These are phyloP conservation scores for Rhynchomys soricoides DNA, from an alignment of 2,113 vertebrate genomes.

Conservation along the genomic window DNA sequence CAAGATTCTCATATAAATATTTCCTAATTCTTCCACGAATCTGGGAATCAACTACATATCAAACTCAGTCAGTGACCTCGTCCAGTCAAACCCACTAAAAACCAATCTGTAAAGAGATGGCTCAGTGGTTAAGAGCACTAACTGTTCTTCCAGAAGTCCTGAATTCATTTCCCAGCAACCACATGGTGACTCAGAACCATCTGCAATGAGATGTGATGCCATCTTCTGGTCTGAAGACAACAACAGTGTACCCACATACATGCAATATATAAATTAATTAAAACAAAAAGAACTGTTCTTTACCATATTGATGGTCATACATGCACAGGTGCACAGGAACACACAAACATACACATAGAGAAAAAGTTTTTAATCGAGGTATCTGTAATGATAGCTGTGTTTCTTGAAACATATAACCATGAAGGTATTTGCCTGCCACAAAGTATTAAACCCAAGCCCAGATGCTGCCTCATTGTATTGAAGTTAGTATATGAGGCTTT, in stretches of 20 bases:
- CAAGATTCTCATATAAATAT: not conserved
- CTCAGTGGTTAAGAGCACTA: too few species aligned
- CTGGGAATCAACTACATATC: fast-evolving
- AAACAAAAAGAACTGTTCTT: too few species aligned
- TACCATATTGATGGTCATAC: not conserved
- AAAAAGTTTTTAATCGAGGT: not conserved
- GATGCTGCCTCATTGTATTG: not conserved
- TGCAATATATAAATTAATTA: too few species aligned
- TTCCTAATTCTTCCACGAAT: not conserved
- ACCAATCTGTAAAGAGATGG: too few species aligned
- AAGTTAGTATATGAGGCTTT: not conserved
- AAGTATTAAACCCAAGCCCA: not conserved
- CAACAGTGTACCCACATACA: too few species aligned
- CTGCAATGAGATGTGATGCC: too few species aligned
- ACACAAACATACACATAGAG: fast-evolving
- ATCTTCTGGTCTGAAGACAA: too few species aligned
- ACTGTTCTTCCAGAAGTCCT: too few species aligned
- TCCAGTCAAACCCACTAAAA: not conserved
- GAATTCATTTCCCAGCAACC: too few species aligned
- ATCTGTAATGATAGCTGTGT: fast-evolving
- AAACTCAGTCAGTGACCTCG: not conserved
- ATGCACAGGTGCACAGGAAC: not conserved
- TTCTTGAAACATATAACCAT: fast-evolving
- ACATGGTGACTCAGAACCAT: too few species aligned
- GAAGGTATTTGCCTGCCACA: not conserved